These are phyloP conservation scores for Ceraclea dissimilis DNA, from an alignment of 2,888 invertebrate genomes.

Conservation along the genomic window DNA sequence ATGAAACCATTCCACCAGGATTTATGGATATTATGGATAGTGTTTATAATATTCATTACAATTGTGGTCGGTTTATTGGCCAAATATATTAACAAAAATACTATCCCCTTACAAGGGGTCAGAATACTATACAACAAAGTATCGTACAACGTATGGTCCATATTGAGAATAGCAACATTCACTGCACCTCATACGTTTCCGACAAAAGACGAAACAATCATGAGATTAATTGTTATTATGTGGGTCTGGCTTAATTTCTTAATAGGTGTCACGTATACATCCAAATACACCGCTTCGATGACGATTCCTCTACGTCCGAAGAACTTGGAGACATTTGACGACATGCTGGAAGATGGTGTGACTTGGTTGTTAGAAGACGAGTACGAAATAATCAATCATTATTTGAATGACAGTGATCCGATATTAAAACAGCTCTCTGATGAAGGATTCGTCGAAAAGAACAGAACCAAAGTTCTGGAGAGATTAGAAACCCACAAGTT, in stretches of 20 bases:
- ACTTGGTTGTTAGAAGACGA: conserved; percentile 8
- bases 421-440: neutral
- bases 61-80: neutral
- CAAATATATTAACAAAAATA: neutral
- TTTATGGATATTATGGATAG: neutral
- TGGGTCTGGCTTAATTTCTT: conserved; percentile 13
- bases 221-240: conserved; percentile 8
- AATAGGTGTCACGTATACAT: conserved; percentile 10
- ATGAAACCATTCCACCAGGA: neutral
- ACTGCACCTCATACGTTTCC: conserved; percentile 12
- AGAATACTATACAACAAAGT: neutral
- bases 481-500: neutral
- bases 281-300: conserved; percentile 14
- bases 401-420: neutral
- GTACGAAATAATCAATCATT: neutral
- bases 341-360: conserved; percentile 6
- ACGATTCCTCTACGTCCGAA: conserved; percentile 9
- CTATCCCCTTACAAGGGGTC: neutral
- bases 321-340: conserved; percentile 6
- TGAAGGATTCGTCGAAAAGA: neutral
- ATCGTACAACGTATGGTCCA: conserved; percentile 8
- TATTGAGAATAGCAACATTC: conserved; percentile 11
- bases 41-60: neutral
- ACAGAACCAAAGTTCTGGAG: neutral
- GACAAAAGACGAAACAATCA: conserved; percentile 4